Evolutionary conservation across 2,113 vertebrate species (phyloP).

Genomic region (Pedetes capensis): DNA sequence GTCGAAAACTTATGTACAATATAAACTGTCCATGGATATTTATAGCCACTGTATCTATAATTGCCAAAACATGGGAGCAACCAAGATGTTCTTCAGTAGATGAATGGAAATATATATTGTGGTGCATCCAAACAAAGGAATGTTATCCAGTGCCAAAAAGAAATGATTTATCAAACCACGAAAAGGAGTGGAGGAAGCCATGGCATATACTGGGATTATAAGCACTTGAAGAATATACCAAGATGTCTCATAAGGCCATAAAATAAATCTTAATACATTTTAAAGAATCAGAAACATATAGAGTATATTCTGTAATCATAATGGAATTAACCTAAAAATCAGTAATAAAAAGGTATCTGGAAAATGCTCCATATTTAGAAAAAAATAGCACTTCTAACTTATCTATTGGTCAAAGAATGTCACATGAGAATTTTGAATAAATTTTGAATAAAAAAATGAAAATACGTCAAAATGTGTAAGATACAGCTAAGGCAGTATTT

Average conservation of each 20-base stretch:
- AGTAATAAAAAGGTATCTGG: background rate
- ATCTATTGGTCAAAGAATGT: background rate
- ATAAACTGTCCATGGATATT: background rate
- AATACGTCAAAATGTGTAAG: background rate
- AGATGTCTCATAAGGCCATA: background rate
- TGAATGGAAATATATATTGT: background rate
- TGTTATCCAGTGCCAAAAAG: background rate
- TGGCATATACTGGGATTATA: no score
- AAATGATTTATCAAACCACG: background rate
- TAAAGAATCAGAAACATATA: background rate
- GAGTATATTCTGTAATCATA: background rate
- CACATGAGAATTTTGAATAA: background rate
- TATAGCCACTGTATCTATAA: background rate
- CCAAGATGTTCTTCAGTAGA: background rate
- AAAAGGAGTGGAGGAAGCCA: background rate
- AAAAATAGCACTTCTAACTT: background rate
- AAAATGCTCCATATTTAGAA: background rate
- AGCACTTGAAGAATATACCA: background rate
- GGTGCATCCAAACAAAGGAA: background rate
- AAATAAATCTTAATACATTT: background rate
- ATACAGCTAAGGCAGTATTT: background rate
- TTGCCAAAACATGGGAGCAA: background rate
- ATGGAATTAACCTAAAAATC: background rate
- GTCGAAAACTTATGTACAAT: background rate
- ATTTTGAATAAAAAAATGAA: background rate